These are phyloP conservation scores for Crotalus horridus DNA, from an alignment of 2,113 vertebrate genomes.

Conservation along the genomic window DNA sequence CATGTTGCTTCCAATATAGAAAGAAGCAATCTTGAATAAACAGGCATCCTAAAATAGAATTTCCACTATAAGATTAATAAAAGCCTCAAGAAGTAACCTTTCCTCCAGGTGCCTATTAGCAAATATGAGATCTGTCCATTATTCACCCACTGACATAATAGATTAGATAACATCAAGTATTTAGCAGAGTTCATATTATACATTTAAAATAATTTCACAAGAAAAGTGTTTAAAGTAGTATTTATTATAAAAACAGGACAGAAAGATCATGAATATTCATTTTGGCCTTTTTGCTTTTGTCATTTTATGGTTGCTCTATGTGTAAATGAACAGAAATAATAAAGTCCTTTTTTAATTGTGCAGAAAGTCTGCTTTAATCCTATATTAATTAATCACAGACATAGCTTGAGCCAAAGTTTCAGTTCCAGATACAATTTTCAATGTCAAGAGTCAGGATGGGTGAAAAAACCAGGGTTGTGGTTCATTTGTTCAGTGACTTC, in stretches of 20 bases:
- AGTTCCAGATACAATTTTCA: background rate
- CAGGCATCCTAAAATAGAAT: background rate
- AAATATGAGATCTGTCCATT: background rate
- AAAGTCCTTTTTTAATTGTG: background rate
- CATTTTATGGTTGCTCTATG: background rate
- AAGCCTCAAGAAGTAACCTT: background rate
- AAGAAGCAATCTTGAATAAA: background rate
- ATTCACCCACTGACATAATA: background rate
- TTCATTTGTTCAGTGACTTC: background rate
- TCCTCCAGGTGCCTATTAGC: background rate
- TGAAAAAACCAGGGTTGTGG: background rate
- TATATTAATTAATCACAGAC: background rate
- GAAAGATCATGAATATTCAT: background rate
- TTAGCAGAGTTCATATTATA: background rate
- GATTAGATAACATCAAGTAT: background rate
- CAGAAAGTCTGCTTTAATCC: background rate
- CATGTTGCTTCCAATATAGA: background rate
- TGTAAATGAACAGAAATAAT: background rate
- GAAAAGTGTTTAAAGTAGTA: background rate
- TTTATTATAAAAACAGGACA: background rate
- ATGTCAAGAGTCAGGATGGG: background rate
- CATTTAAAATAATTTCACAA: background rate
- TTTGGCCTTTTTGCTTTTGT: background rate
- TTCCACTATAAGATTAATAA: background rate
- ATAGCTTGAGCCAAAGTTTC: background rate